Evolutionary conservation across 2,797 vertebrate species (phyloP).

Genomic region (Hippoglossus hippoglossus): DNA sequence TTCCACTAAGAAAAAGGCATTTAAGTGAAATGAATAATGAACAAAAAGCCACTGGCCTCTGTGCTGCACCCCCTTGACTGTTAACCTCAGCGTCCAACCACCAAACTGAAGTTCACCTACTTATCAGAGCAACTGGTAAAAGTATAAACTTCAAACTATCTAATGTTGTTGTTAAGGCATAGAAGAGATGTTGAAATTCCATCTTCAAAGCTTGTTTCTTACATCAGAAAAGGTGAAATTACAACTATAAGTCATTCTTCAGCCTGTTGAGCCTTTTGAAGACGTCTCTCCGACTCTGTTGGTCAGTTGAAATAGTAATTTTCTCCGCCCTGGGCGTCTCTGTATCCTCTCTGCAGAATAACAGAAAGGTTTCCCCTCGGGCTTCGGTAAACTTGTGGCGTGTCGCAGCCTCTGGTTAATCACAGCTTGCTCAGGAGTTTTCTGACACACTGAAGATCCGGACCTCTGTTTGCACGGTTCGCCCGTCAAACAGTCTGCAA

Average conservation of each 20-base stretch:
- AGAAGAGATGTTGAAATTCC: background rate
- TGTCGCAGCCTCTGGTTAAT: conserved; percentile 88
- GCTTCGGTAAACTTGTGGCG: conserved; percentile 86
- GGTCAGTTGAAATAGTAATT: too few relatives aligned
- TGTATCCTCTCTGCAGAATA: background rate
- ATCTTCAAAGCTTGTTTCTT: too few relatives aligned
- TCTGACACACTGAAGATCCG: conserved; percentile 53
- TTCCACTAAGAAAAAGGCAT: too few relatives aligned
- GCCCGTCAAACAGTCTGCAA: conserved; percentile 64
- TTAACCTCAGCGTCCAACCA: too few relatives aligned
- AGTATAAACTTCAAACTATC: too few relatives aligned
- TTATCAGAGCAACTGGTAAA: too few relatives aligned
- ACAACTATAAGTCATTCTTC: background rate
- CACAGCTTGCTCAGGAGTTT: conserved; percentile 72
- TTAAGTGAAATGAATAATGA: too few relatives aligned
- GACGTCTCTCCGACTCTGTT: too few relatives aligned
- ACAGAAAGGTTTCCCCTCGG: conserved; percentile 77
- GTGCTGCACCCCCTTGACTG: too few relatives aligned
- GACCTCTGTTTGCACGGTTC: conserved; percentile 59
- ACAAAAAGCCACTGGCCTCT: too few relatives aligned
- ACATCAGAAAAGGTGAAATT: background rate
- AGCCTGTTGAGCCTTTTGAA: background rate
- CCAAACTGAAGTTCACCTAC: too few relatives aligned
- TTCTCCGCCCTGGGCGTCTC: background rate
- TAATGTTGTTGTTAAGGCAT: too few relatives aligned